A percentile compares a stretch with the other conserved stretches of the same genome.
Conservation (phyloP, 2,888 invertebrate species). For the Zygaena filipendulae region DNA sequence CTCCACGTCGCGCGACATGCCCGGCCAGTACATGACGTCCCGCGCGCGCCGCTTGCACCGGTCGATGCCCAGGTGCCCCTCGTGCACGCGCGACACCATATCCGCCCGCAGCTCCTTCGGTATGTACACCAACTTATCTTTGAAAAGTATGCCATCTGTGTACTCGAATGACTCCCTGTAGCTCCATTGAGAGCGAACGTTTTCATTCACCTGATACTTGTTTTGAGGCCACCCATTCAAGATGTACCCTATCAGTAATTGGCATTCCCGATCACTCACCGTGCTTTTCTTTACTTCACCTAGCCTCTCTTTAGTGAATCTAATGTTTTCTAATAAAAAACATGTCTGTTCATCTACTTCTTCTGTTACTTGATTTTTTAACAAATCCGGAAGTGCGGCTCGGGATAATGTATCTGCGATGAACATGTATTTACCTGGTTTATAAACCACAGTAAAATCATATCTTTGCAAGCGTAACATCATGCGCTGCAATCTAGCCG, state of each 20-base stretch:
- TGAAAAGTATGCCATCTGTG: constrained; percentile 18
- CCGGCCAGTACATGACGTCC: constrained; percentile 16
- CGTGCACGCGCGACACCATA: constrained; percentile 20
- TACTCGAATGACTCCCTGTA: constrained; percentile 12
- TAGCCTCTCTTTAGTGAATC: constrained; percentile 12
- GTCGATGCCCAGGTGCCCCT: constrained; percentile 18
- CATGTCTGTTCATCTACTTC: constrained; percentile 13
- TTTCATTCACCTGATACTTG: constrained; percentile 10
- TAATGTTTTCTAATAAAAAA: constrained; percentile 13
- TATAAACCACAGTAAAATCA: constrained; percentile 14
- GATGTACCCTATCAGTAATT: constrained; percentile 13
- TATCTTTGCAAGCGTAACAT: constrained; percentile 10
- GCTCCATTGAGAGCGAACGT: constrained; percentile 8
- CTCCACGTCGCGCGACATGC: constrained; percentile 12
- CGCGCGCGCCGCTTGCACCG: constrained; percentile 12
- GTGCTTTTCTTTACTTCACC: constrained; percentile 9
- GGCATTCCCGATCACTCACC: constrained; percentile 9
- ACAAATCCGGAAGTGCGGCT: constrained; percentile 9
- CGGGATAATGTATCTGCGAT: constrained; percentile 12
- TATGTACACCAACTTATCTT: constrained; percentile 17
- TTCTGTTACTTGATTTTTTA: constrained; percentile 8
- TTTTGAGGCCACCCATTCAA: constrained; percentile 19
- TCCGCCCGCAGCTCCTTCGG: constrained; percentile 13
- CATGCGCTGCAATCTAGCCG: constrained; percentile 11
- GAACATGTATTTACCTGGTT: constrained; percentile 12